Evolutionary conservation across 2,113 vertebrate genomes (phyloP), one percentile per base, ranked within the genome.

Genomic region (Xenotilapia leptura): DNA sequence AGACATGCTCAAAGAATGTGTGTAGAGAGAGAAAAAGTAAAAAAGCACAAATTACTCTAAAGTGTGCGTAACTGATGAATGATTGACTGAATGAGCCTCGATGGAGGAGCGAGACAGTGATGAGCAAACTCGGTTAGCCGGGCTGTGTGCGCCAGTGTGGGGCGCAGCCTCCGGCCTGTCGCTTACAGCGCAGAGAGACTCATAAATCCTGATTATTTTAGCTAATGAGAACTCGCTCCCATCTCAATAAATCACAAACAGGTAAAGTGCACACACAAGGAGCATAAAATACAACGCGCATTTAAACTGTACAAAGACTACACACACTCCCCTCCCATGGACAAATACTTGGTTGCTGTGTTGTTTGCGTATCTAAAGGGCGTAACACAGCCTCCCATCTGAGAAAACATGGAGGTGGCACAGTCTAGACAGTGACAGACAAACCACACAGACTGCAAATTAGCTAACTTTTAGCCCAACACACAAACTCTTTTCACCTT

Each of bases 191-290:
- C 81, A 19, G 33, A 88, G 82, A 92, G 89, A 86, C 86, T 90
- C 92, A 95, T 95, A 92, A 94, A 95, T 95, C 93, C 93, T 91
- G 91, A 95, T 95, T 93, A 93, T 93, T 94, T 92, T 85, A 88
- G 93, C 90, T 89, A 94, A 95, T 89, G 77, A 93, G 92, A 90
- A 58, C 86, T 86, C 31, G 51, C 88, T 88, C 80, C 82, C 85
- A 45, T 88, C 82, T 77, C 83, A 53, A 85, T 93, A 92, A 95
- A 94, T 95, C 91, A 94, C 90, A 80, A 85, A 89, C 77, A 95
- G 83, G 77, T 87, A 88, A 88, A 80, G 62, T 60, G 53, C 45
- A 28, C 81, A 83, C 12, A 13, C 77, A 26, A 70, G 58, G 28
- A 73, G 54, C 80, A 73, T 79, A 79, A 31, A 49, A 86, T 85